Percentiles rank a stretch among this genome's conserved stretches.
These are phyloP conservation scores for Lucilia cuprina DNA, from an alignment of 1,140 invertebrate genomes.

Conservation along the genomic window DNA sequence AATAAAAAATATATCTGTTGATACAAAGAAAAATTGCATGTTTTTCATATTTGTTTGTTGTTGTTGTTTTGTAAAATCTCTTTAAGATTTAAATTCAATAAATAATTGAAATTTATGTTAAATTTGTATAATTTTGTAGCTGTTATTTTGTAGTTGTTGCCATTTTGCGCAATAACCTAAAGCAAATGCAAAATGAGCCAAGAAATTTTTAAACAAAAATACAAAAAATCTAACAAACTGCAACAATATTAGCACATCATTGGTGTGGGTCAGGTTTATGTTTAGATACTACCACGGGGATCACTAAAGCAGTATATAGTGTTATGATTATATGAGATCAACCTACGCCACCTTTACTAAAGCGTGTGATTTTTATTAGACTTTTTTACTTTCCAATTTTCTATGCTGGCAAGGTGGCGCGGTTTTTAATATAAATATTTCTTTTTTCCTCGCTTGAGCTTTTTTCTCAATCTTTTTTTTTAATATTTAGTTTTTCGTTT, in stretches of 20 bases:
- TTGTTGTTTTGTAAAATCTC: not conserved
- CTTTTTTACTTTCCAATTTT: constrained; percentile 30
- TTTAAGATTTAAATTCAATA: constrained; percentile 27
- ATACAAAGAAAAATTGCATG: constrained; percentile 1
- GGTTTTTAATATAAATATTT: not conserved
- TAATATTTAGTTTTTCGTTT: not conserved
- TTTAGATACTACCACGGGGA: not conserved
- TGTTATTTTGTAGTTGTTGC: not conserved
- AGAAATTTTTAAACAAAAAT: not conserved
- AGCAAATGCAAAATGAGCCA: constrained; percentile 3
- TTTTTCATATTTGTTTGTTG: not conserved
- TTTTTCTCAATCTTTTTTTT: not conserved
- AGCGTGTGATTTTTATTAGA: constrained; percentile 32
- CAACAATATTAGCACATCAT: constrained; percentile 4
- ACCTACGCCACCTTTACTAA: constrained; percentile 34
- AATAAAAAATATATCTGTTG: not conserved
- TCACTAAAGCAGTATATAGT: not conserved
- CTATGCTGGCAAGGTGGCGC: constrained; percentile 14
- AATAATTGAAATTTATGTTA: constrained; percentile 30
- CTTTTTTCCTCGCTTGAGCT: too few relatives aligned
- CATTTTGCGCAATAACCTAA: not conserved
- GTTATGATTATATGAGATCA: constrained; percentile 31
- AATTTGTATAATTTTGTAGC: not conserved
- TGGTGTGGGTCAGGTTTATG: constrained; percentile 8
- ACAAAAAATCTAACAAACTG: not conserved